Conservation (phyloP, 35 echinoderm and acorn worm species). For the Lytechinus pictus region DNA sequence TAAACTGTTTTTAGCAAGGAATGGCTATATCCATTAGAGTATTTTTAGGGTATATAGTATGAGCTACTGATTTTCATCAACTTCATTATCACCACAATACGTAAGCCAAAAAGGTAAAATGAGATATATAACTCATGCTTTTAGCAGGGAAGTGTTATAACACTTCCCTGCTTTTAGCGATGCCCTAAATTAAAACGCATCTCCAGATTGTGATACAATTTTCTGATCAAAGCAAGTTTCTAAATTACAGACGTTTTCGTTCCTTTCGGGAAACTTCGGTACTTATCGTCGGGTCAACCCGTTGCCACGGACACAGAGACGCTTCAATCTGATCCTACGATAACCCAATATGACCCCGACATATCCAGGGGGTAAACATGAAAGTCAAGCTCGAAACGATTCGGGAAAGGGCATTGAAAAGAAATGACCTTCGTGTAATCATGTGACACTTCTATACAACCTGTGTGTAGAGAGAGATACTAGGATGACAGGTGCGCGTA, state of each 20-base stretch:
- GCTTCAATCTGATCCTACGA: neutral
- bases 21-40: no score
- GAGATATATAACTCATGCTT: no score
- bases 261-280: neutral
- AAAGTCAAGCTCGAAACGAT: neutral
- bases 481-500: neutral
- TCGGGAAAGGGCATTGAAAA: neutral
- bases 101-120: no score
- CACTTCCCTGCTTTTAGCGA: no score
- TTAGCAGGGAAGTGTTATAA: no score
- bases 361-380: neutral
- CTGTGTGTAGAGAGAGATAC: neutral
- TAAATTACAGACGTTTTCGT: neutral
- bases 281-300: neutral
- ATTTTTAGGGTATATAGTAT: no score
- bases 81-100: no score
- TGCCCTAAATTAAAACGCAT: no score
- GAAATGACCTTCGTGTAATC: neutral
- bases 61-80: no score
- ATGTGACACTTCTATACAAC: neutral
- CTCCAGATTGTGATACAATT: no score
- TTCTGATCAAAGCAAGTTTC: no score
- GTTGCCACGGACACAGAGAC: neutral
- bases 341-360: neutral
- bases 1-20: no score